Base-by-base conservation (phyloP, 2,888 invertebrate genomes). In the Operophtera brumata region DNA sequence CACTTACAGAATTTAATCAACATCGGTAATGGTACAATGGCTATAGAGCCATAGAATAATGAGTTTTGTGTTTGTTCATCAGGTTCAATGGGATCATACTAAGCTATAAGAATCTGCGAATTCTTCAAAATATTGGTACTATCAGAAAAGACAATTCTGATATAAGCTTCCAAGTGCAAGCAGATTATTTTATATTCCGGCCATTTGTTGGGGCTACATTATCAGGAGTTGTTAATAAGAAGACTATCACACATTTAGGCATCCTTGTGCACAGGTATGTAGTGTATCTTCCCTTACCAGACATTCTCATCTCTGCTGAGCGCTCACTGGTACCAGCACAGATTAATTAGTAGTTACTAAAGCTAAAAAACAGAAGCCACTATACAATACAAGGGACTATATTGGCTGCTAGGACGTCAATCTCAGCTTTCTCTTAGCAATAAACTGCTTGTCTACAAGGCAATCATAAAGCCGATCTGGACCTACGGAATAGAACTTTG, bases 81-180 rank as follows among this genome's bases (percentile, higher is more conserved):
- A 94, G 94, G 50, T 90, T 94, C 45, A 86, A 91, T 71, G 95
- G 94, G 20, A 93, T 94, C 59, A 77, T 94, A 2, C 75, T 94
- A 54, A 92, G 93, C 48, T 94, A 93, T 70, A 91, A 92, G 73
- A 94, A 94, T 69, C 85, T 94, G 7, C 91, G 91, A 64, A 73
- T 94, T 20, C 69, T 93, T 10, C 91, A 91, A 56, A 82, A 91
- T 63, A 69, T 91, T 41, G 94, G 93, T n/a, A 78, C 84, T 11
- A 91, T 94, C 50, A 81, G 92, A 55, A 89, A 92, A 69, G 94
- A 94, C 64, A 91, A 91, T 64, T 91, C 91, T 58, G 93, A 91
- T 64, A 91, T 94, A 57, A 93, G 94, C 71, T 82, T 94, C 57
- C 92, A 94, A 82, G 88, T 95, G 2, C 90, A 92, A 75, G 94